Evolutionary conservation across 2,888 invertebrate genomes (phyloP), one percentile per base, ranked within the genome.

Genomic region (Fissipunctia ypsillon): DNA sequence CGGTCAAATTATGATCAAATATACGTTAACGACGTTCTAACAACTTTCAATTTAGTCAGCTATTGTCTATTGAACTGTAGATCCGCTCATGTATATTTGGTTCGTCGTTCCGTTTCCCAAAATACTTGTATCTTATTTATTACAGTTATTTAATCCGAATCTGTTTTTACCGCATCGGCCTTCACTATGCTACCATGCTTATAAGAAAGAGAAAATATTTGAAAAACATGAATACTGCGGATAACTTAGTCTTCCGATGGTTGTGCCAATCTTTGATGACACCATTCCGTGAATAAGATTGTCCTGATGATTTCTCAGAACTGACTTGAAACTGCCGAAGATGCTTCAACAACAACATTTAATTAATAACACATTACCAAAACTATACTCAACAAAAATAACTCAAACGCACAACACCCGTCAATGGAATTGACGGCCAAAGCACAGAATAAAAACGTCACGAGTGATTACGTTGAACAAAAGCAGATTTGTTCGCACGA

Each of bases 401-500:
- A 63, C 54, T 52, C 67, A 19, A 52, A 56, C 65, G 41, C 59
- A 45, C 28, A 63, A 43, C 31, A 69, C 72, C 57, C 68, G 71
- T 81, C 78, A 76, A 77, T 86, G 65, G 69, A 69, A 69, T 66
- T 68, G 84, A 76, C 78, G 69, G 38, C 57, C 71, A 83, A 86
- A 85, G 83, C 80, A 77, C 68, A 77, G 73, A 87, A 89, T 88
- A 90, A 91, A 92, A 91, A 88, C 84, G 91, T 90, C 91, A 89
- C 87, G 86, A 90, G 88, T 91, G 91, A 92, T 92, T 90, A 88
- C 82, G 81, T 83, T 80, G 79, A 87, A 90, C 88, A 90, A 91
- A 87, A 90, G 90, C 91, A 91, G 92, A 92, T 93, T 93, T 91
- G 91, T 91, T 88, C 84, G 78, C 84, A 83, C 84, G 90, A 90